Conservation (phyloP, 2,797 vertebrate genomes). For the Rhinichthys osculus region DNA sequence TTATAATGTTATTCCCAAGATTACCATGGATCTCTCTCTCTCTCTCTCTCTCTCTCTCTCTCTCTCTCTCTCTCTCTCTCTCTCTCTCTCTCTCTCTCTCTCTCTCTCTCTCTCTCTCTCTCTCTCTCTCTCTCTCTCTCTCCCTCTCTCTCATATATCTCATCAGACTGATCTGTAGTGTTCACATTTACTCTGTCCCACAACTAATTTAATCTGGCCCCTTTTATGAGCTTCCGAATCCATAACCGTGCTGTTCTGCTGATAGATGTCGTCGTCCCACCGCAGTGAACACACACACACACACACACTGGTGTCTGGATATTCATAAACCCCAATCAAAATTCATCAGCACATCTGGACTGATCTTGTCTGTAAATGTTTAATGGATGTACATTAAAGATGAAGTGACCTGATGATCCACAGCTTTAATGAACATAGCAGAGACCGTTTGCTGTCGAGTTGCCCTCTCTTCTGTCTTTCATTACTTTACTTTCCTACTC, state of each 20-base stretch:
- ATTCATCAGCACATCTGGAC: not conserved
- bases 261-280: not conserved
- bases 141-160: not conserved
- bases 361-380: constrained; percentile 8
- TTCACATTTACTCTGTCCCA: constrained; percentile 1
- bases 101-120: too few species aligned
- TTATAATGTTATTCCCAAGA: not conserved
- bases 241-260: not conserved
- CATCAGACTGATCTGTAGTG: constrained; percentile 12
- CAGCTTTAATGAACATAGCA: not conserved
- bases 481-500: not conserved
- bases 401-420: not conserved
- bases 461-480: not conserved
- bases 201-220: constrained; percentile 16
- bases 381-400: constrained; percentile 5
- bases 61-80: too few species aligned
- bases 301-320: too few species aligned
- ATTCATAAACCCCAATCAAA: not conserved
- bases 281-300: not conserved
- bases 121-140: too few species aligned
- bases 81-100: too few species aligned
- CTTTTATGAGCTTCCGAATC: not conserved
- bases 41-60: not conserved
- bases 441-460: not conserved
- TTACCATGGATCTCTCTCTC: too few species aligned